phyloP scores from a whole-genome alignment of 2,797 vertebrate genomes.

The Gila robusta region DNA sequence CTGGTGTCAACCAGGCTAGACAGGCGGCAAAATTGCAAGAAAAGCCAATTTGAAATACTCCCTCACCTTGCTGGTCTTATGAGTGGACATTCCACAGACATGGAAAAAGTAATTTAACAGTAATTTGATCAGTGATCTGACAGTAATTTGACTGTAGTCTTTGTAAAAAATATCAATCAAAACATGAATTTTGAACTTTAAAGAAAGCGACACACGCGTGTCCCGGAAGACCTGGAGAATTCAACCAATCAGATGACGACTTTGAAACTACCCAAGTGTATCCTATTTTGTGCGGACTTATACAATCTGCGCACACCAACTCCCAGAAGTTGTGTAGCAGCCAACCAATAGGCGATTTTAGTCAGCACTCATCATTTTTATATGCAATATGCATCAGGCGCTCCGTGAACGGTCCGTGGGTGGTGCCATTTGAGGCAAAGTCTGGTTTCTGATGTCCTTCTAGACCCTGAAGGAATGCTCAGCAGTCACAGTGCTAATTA shows the following conservation, averaged over 20 bases:
- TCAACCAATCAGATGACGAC: too few species aligned
- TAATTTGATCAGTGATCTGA: too few species aligned
- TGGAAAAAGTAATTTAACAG: too few species aligned
- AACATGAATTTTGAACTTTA: neutral
- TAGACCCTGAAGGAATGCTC: conserved; percentile 41
- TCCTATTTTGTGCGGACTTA: too few species aligned
- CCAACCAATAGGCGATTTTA: neutral
- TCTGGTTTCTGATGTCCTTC: conserved; percentile 45
- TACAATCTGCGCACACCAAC: too few species aligned
- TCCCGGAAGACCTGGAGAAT: too few species aligned
- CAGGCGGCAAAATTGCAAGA: neutral
- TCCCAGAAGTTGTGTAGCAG: too few species aligned
- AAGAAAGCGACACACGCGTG: too few species aligned
- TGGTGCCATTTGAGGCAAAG: conserved; percentile 12
- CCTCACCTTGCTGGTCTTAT: neutral
- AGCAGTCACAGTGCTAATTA: conserved; percentile 53
- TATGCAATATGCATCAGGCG: neutral
- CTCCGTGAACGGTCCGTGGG: neutral
- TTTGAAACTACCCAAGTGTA: too few species aligned
- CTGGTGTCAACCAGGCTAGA: too few species aligned
- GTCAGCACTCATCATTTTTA: neutral
- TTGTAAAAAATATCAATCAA: neutral
- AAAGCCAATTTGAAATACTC: neutral
- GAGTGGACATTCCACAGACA: neutral
- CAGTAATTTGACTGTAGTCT: neutral